Evolutionary conservation across 1,140 invertebrate genomes (phyloP), one percentile per base, ranked within the genome.

Genomic region (Psix sp.): DNA sequence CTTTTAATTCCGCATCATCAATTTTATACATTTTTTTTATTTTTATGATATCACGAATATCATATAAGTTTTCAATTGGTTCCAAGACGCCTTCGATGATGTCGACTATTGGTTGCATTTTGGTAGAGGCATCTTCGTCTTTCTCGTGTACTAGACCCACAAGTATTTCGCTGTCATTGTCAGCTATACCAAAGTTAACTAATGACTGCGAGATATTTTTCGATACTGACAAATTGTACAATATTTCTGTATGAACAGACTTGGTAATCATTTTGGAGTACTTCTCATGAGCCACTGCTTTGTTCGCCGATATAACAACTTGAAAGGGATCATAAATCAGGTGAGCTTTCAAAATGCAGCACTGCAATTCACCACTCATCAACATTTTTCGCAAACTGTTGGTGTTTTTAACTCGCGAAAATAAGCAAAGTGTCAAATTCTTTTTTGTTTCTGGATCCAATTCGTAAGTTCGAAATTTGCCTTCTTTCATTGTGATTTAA

Each of bases 141-240:
- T 72, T 38, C 29, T 86, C 82, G 18, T 86, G 73, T 56, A 93
- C 77, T n/a, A 90, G 76, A 51, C 88, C 89, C 18, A 92, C 77
- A 14, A 93, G 68, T 40, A 93, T 77, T 52, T 88, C 87, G 5
- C 78, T 84, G 17, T 90, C 89, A 5, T 76, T 80, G 20, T 91
- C 90, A 39, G 88, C 83, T 39, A 91, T 88, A 9, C 92, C 91
- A 86, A 93, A 93, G 54, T 87, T 90, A 14, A 80, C 83, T 33
- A 94, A 82, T 46, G 92, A 91, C 70, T 90, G 88, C 1, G 89
- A 88, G 57, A 93, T 93, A 76, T 93, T 93, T 78, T 91, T 92
- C 0, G 90, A 90, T 9, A 90, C 78, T 0, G 92, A 93, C 38
- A 94, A 84, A 78, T 90, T 92, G 74, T 89, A 94, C 20, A 94